Evolutionary conservation across 2,113 vertebrate genomes (phyloP).

Genomic region (Alosa alosa): DNA sequence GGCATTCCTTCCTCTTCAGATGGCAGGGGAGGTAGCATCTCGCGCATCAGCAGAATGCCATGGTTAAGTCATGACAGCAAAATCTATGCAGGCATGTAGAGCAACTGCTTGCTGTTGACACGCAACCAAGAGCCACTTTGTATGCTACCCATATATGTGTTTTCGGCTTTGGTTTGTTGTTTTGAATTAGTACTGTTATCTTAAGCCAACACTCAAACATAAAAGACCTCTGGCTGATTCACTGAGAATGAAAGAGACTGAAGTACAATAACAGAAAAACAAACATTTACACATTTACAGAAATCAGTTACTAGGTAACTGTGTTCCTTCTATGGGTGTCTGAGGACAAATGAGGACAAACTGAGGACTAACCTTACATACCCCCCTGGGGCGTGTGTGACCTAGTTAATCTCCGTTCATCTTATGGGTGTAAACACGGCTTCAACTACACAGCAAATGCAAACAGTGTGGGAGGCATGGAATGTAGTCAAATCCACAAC

Average conservation of each 20-base stretch:
- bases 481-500: neutral
- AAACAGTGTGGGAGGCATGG: neutral
- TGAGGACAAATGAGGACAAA: neutral
- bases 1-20: conserved; percentile 59
- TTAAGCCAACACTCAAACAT: neutral
- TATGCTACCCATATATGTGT: neutral
- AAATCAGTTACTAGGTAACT: neutral
- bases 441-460: neutral
- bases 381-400: neutral
- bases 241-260: neutral
- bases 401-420: neutral
- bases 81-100: neutral
- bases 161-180: neutral
- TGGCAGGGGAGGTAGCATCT: conserved; percentile 57
- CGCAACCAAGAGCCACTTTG: neutral
- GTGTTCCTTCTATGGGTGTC: neutral
- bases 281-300: too few relatives aligned
- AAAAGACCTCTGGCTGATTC: neutral
- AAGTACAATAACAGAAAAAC: neutral
- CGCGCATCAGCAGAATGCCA: conserved; percentile 45
- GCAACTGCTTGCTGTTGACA: neutral
- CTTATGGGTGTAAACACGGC: neutral
- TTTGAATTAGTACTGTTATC: neutral
- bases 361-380: neutral
- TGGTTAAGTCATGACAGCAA: neutral